phyloP scores from a whole-genome alignment of 2,113 vertebrate species.

The Stictonetta naevosa region DNA sequence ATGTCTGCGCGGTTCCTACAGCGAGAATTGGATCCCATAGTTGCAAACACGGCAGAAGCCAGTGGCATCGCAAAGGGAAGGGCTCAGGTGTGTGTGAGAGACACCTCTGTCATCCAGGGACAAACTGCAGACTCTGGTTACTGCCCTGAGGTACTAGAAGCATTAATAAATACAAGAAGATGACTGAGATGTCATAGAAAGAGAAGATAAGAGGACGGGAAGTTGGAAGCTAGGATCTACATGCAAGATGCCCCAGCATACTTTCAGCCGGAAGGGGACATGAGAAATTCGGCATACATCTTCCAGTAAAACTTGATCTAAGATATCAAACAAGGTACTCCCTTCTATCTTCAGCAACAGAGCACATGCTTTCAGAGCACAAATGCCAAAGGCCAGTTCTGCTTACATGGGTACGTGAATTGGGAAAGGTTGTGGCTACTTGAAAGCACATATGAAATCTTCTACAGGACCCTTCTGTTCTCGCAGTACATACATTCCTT shows the following conservation, averaged over 20 bases:
- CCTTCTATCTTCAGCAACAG: background rate
- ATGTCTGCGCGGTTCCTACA: background rate
- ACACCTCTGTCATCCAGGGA: background rate
- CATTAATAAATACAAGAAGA: background rate
- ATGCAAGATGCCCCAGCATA: fast-evolving
- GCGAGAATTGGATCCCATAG: fast-evolving
- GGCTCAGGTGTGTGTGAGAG: background rate
- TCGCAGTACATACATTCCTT: background rate
- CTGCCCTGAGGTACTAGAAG: background rate
- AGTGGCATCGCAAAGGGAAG: background rate
- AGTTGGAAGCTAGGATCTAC: background rate
- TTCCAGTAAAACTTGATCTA: background rate
- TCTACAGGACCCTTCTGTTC: background rate
- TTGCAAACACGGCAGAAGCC: background rate
- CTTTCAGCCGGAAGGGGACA: background rate
- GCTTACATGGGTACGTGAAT: background rate
- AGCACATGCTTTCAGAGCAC: background rate
- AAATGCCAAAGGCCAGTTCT: background rate
- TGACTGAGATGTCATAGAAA: background rate
- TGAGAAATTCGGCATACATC: background rate
- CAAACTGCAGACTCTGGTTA: background rate
- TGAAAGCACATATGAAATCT: background rate
- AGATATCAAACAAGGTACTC: background rate
- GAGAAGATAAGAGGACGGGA: background rate
- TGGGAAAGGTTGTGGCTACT: background rate